These are phyloP conservation scores for Pediacus dermestoides DNA, from an alignment of 2,888 invertebrate genomes.

Conservation along the genomic window DNA sequence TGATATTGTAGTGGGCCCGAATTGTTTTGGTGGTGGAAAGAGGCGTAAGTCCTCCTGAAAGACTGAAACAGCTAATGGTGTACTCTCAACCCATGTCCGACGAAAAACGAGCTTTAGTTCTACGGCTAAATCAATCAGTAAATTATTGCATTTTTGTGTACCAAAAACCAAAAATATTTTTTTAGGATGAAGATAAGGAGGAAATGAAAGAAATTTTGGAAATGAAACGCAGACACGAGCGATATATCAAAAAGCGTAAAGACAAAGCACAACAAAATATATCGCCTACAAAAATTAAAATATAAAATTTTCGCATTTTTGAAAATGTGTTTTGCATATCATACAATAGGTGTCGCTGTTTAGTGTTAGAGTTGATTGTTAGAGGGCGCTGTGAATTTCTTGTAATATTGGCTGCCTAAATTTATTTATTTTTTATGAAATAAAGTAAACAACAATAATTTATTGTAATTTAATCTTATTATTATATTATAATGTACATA, in stretches of 20 bases:
- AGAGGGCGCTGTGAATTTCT: too few relatives aligned
- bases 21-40: constrained; percentile 96
- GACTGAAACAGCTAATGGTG: constrained; percentile 78
- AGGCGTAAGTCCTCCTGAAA: constrained; percentile 87
- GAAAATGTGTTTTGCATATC: too few relatives aligned
- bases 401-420: too few relatives aligned
- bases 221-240: constrained; percentile 82
- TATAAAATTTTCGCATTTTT: too few relatives aligned
- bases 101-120: constrained; percentile 77
- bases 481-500: too few relatives aligned
- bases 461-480: too few relatives aligned
- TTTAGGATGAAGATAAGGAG: constrained; percentile 86
- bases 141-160: constrained; percentile 24
- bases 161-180: too few relatives aligned
- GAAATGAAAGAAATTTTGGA: constrained; percentile 91
- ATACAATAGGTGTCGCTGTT: too few relatives aligned
- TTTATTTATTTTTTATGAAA: too few relatives aligned
- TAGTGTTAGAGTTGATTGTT: too few relatives aligned
- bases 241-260: constrained; percentile 69
- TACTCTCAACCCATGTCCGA: constrained; percentile 96
- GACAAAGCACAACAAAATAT: constrained; percentile 16
- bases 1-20: constrained; percentile 88
- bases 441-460: too few relatives aligned
- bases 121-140: constrained; percentile 86
- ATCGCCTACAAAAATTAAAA: too few relatives aligned